Evolutionary conservation across 1,140 invertebrate genomes (phyloP), one percentile per base, ranked within the genome.

Genomic region (Drosophila funebris): DNA sequence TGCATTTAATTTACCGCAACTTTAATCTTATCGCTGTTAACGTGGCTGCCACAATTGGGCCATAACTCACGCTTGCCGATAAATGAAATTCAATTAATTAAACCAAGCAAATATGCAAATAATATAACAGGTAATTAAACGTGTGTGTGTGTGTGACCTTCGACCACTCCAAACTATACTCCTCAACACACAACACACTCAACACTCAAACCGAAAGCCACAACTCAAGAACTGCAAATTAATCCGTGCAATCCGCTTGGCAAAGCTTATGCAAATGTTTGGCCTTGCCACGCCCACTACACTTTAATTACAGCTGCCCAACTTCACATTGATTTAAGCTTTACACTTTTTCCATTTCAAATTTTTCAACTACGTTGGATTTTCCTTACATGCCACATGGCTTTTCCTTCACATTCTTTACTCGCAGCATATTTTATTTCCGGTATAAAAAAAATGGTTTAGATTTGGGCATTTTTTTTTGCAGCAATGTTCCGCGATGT

Each of bases 41-140:
- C 16, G n/a, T 16, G 18, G 36, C 33, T 24, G 31, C 33, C 39
- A 48, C 9, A 44, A 44, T n/a, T 9, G 46, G 33, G 24, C 14
- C 14, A 48, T 64, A 46, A 39, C 39, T 70, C 37, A 56, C 6
- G 4, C 14, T 16, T 2, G 1, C 13, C 54, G 20, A 60, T 54
- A 70, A 74, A 64, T 78, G 50, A 52, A 71, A 44, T 78, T 50
- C 24, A 78, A 71, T 82, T 78, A 66, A 62, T 84, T 69, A 62
- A 48, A 9, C 24, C 39, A 7, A 20, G 46, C 68, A 44, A 16
- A 58, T 64, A 73, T 74, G 73, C 39, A 72, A 81, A 76, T 76
- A 52, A 41, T 7, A 24, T n/a, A n/a, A n/a, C 1, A 29, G 8
- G 22, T 24, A 67, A 60, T 57, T 50, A n/a, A n/a, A n/a, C n/a